Base-by-base conservation (phyloP, 2,888 invertebrate species). In the Caprella mutica region DNA sequence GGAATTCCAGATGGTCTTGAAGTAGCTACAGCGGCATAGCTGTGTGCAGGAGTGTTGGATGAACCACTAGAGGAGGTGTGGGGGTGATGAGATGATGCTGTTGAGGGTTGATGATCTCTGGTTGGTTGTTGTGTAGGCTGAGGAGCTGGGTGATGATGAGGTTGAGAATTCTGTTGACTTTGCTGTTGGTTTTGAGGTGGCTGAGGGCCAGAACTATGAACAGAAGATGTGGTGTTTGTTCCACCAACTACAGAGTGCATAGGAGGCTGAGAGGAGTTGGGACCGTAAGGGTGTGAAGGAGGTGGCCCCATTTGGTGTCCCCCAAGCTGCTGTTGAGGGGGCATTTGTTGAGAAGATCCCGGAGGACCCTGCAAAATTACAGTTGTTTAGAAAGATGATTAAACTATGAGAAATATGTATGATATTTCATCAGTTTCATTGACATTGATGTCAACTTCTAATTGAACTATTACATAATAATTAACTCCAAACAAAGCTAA, bases 41-140 rank as follows among this genome's bases (percentile, higher is more conserved):
- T 50, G 48, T 57, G 61, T 27, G 55, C 40, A 23, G 56, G 51
- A 40, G 39, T 52, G 24, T 51, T 40, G 48, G 55, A 55, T 12
- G 52, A 42, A 35, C 26, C 38, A 23, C 24, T 52, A 8, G 52
- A 38, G 52, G 27, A 30, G n/a, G 19, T n/a, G 52, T 52, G 35
- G 9, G 35, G 35, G 35, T 9, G 35, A 12, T 9, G 35, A 12
- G 35, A 14, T 35, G 12, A 14, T 12, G 35, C 12, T 12, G 9
- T 35, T 35, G 9, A 14, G 35, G 35, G 35, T 9, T 35, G 35
- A 38, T 52, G 52, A 24, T 30, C 52, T 8, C 33, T 33, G 21
- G 39, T 52, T 6, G 5, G 17, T 2, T 33, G 19, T 21, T 12
- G 33, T 8, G 42, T 12, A 17, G 42, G 9, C 8, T 12, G 9